A percentile compares a stretch with the other conserved stretches of the same genome.
phyloP scores from a whole-genome alignment of 2,797 vertebrate genomes.

The Salmo trutta region DNA sequence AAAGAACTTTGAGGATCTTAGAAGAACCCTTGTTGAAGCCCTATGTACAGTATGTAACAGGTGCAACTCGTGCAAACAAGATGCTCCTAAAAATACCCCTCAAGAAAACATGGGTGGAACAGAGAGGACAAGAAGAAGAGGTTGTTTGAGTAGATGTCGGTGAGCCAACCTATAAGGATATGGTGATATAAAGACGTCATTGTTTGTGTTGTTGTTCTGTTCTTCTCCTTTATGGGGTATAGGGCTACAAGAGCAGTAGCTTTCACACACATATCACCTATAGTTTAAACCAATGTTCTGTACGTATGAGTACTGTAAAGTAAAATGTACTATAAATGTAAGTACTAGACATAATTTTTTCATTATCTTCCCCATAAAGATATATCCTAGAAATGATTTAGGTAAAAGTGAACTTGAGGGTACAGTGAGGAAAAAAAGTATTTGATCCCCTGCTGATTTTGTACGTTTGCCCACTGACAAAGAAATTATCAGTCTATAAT shows the following conservation, averaged over 20 bases:
- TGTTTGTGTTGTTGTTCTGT: background rate
- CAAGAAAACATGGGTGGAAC: constrained; percentile 58
- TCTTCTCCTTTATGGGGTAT: background rate
- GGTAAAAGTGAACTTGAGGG: constrained; percentile 17
- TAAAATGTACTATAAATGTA: background rate
- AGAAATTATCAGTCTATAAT: too few relatives aligned
- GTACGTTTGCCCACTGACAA: too few relatives aligned
- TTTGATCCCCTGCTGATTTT: too few relatives aligned
- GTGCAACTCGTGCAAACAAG: background rate
- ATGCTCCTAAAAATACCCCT: background rate
- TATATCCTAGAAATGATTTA: background rate
- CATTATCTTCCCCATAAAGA: background rate
- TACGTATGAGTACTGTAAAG: background rate
- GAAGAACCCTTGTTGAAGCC: too few relatives aligned
- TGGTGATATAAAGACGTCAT: constrained; percentile 3
- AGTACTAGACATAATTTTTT: background rate
- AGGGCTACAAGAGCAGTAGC: background rate
- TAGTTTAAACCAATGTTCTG: background rate
- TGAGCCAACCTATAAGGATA: background rate
- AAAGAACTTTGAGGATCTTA: too few relatives aligned
- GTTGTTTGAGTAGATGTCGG: background rate
- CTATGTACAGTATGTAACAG: background rate
- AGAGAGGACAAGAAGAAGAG: constrained; percentile 12
- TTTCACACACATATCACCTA: background rate
- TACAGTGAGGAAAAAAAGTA: background rate